phyloP scores from a whole-genome alignment of 2,797 vertebrate genomes.

The Gambusia yucatana region DNA sequence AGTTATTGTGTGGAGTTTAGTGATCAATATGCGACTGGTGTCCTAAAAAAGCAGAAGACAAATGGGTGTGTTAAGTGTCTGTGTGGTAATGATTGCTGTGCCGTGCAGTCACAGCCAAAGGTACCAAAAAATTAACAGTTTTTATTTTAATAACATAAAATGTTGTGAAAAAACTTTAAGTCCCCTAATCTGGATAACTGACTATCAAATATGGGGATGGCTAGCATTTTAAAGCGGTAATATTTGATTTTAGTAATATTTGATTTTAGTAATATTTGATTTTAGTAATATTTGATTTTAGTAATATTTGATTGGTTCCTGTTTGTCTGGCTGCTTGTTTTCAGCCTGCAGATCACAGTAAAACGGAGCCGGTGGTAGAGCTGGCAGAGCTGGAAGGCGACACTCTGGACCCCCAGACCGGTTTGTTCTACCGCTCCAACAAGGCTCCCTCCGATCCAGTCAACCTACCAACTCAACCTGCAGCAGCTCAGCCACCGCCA shows the following conservation, averaged over 20 bases:
- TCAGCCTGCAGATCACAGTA: conserved; percentile 86
- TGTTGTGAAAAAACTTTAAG: no score
- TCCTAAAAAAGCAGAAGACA: no score
- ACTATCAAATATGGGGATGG: background rate
- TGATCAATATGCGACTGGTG: no score
- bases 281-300: background rate
- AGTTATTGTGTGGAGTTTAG: no score
- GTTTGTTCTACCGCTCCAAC: conserved; percentile 93
- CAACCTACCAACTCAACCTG: conserved; percentile 82
- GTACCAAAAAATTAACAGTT: no score
- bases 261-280: no score
- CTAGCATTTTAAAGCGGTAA: background rate
- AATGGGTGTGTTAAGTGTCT: no score
- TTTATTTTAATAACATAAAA: no score
- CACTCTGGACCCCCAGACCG: conserved; percentile 97
- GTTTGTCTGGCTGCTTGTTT: background rate
- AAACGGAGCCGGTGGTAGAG: conserved; percentile 85
- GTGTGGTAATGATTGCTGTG: no score
- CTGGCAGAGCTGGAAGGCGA: conserved; percentile 94
- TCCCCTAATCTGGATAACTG: background rate
- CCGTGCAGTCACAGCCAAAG: no score
- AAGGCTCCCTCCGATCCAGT: conserved; percentile 81
- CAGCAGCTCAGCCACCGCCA: conserved; percentile 77
- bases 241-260: no score
- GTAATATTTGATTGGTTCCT: background rate